Base-by-base conservation (phyloP, 2,888 invertebrate species). In the Azorinus chamasolen region DNA sequence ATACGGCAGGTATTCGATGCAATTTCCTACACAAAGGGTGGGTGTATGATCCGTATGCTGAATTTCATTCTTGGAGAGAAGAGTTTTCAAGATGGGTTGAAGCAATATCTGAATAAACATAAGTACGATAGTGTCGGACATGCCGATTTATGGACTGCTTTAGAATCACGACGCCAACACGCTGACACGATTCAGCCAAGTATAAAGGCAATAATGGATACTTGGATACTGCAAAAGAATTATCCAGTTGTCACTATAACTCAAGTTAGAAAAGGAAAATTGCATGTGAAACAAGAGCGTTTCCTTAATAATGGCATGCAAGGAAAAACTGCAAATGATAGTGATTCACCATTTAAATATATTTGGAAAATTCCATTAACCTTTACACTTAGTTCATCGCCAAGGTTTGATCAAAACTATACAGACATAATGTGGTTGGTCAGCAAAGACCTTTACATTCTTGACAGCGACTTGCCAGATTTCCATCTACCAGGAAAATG, bases 1-100 rank as follows among this genome's bases (percentile, higher is more conserved):
- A 98, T 98, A 63, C 97, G 96, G 0, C 96, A 97, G 84, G 96
- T 98, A 66, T 98, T 98, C 90, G 98, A 98, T 92, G 93, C 95
- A 0, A 98, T 98, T 79, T 97, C 97, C 0, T 98, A 98, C 90
- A 95, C 95, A 75, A 98, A 98, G 95, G 96, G 96, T 62, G 95
- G 96, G 24, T 95, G 96, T 43, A 94, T 96, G 86, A 94, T 96
- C 53, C 94, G 95, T 83, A 96, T 96, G 96, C 93, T 96, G 87
- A 95, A 95, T 83, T 95, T 95, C 83, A 95, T 96, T 91, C 93
- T 96, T 51, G 95, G 95, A 64, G 94, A 95, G 85, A 95, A 95
- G 55, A 94, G 94, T 20, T 94, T 96, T 81, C 94, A 95, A 88
- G 94, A 94, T 84, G 96, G 96, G 50, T 50, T 66, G 12, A 61